phyloP scores from a whole-genome alignment of 2,888 invertebrate species.

The Protodeltote pygarga region DNA sequence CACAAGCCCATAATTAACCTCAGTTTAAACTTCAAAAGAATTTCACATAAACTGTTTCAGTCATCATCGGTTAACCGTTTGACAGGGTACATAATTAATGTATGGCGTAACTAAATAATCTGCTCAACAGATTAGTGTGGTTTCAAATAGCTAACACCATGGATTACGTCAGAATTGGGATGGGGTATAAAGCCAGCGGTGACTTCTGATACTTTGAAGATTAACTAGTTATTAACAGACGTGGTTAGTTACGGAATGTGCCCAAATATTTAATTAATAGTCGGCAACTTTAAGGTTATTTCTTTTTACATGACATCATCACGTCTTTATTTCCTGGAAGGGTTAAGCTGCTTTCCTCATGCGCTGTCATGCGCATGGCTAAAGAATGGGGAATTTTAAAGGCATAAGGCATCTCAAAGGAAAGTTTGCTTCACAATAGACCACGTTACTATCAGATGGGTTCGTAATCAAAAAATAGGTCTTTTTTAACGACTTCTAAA shows the following conservation, averaged over 20 bases:
- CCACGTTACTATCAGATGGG: no score
- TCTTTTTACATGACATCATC: no score
- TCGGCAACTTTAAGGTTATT: slow-evolving; percentile 1
- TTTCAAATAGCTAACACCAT: slow-evolving; percentile 49
- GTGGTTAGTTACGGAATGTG: slow-evolving; percentile 17
- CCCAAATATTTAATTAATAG: slow-evolving; percentile 18
- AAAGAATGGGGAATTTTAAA: no score
- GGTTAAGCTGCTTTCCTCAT: no score
- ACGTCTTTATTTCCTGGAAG: no score
- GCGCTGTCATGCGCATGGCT: no score
- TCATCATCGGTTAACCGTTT: slow-evolving; percentile 21
- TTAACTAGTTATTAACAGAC: slow-evolving; percentile 2
- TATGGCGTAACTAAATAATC: slow-evolving; percentile 49
- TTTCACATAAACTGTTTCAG: slow-evolving; percentile 19
- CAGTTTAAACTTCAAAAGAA: slow-evolving; percentile 11
- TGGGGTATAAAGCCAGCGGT: slow-evolving; percentile 25
- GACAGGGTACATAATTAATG: slow-evolving; percentile 37
- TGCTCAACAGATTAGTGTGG: slow-evolving; percentile 64
- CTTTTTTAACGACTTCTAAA: no score
- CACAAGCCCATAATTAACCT: slow-evolving; percentile 14
- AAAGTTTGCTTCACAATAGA: no score
- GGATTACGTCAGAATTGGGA: slow-evolving; percentile 49
- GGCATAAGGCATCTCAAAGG: no score
- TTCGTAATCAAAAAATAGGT: no score
- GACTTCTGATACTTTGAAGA: slow-evolving; percentile 16